A percentile compares a stretch with the other conserved stretches of the same genome.
Evolutionary conservation across 2,113 vertebrate species (phyloP).

Genomic region (Aldabrachelys gigantea): DNA sequence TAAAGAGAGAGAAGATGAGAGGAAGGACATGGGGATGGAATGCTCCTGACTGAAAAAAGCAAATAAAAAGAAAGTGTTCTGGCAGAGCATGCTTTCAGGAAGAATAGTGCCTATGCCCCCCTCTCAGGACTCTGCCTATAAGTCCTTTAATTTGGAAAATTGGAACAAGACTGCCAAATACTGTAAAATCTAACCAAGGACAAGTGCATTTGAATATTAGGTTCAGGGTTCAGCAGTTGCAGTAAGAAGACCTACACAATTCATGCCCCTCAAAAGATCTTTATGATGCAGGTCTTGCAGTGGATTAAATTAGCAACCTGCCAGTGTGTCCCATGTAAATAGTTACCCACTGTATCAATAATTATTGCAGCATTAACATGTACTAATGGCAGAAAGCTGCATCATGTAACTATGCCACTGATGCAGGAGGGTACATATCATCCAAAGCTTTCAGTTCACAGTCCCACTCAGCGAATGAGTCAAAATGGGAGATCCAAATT

Average conservation of each 20-base stretch:
- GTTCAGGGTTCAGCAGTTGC: background rate
- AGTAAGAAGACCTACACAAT: background rate
- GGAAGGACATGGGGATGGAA: background rate
- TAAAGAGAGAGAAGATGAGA: background rate
- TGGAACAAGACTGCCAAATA: background rate
- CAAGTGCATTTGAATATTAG: constrained; percentile 1
- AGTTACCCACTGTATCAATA: background rate
- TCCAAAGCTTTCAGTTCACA: background rate
- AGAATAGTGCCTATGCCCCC: background rate
- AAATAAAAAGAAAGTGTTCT: constrained; percentile 21
- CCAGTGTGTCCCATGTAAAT: background rate
- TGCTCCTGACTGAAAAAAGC: constrained; percentile 13
- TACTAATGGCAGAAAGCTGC: background rate
- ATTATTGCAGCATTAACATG: background rate
- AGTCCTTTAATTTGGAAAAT: background rate
- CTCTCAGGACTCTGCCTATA: constrained; percentile 7
- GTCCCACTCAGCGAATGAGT: background rate
- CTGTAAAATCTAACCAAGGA: background rate
- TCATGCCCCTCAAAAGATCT: background rate
- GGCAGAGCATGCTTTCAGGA: background rate
- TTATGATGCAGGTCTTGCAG: background rate
- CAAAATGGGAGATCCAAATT: background rate
- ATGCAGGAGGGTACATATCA: background rate
- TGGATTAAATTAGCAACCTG: background rate
- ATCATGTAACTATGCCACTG: background rate